A percentile compares a stretch with the other conserved stretches of the same genome.
phyloP scores from a whole-genome alignment of 1,140 invertebrate genomes.

The Papilio machaon region DNA sequence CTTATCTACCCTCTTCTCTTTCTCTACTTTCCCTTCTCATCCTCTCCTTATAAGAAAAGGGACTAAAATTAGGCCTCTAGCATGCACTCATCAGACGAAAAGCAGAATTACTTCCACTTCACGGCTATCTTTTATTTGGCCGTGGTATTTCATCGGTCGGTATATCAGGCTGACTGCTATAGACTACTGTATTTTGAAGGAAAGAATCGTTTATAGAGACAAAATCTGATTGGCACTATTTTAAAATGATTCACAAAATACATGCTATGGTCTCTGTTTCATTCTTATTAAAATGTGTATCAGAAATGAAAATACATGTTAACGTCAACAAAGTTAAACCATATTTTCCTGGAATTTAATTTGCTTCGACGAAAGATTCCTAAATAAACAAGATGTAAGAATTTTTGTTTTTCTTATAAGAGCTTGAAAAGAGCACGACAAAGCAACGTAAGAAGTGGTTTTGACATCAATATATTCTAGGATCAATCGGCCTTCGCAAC shows the following conservation, averaged over 20 bases:
- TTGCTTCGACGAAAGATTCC: not conserved
- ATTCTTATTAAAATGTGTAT: not conserved
- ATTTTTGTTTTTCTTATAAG: not conserved
- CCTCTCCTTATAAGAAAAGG: no score
- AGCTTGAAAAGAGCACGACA: not conserved
- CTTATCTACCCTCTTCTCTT: no score
- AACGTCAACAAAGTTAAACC: not conserved
- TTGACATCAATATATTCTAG: not conserved
- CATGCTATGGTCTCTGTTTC: not conserved
- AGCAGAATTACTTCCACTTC: no score
- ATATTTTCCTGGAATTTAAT: not conserved
- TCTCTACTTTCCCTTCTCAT: no score
- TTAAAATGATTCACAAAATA: not conserved
- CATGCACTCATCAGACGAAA: no score
- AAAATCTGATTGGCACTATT: not conserved
- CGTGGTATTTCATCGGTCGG: no score
- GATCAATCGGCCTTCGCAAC: not conserved
- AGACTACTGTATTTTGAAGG: no score
- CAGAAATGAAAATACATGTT: not conserved
- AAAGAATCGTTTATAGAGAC: no score
- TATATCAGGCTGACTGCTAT: no score
- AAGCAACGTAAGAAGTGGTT: not conserved
- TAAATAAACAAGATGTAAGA: slow-evolving; percentile 12
- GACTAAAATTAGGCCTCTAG: no score
- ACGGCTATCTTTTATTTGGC: no score